Conservation (phyloP, 2,888 invertebrate species). For the Trissoscelio sp. region DNA sequence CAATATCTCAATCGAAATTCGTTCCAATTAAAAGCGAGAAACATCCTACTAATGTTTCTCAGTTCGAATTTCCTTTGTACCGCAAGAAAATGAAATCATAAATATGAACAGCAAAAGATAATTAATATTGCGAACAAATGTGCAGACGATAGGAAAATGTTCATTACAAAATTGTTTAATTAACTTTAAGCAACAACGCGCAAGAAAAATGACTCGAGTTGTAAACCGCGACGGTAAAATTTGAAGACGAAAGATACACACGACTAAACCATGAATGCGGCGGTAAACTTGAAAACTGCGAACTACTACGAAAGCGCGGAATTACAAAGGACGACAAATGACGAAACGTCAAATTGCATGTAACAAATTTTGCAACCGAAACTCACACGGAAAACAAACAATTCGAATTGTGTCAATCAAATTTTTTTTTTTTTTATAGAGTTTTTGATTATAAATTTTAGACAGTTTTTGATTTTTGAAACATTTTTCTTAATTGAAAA, state of each 20-base stretch:
- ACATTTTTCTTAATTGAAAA: too few relatives aligned
- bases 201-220: neutral
- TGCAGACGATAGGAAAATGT: neutral
- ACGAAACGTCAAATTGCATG: conserved; percentile 27
- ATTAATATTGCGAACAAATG: neutral
- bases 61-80: conserved; percentile 13
- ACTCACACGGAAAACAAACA: conserved; percentile 11
- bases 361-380: conserved; percentile 20
- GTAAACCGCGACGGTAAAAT: conserved; percentile 22
- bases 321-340: conserved; percentile 26
- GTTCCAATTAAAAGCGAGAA: conserved; percentile 25
- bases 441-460: too few relatives aligned
- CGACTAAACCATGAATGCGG: conserved; percentile 7
- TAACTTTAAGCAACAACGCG: neutral
- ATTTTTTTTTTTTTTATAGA: too few relatives aligned
- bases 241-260: conserved; percentile 47
- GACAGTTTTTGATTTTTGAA: too few relatives aligned
- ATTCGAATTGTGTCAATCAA: too few relatives aligned
- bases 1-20: conserved; percentile 25
- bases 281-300: conserved; percentile 41
- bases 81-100: neutral
- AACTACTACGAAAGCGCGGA: neutral
- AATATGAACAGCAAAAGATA: neutral
- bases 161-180: neutral
- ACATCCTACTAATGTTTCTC: conserved; percentile 15